Percentiles rank a stretch among this genome's conserved stretches.
Evolutionary conservation across 1,140 invertebrate genomes (phyloP).

Genomic region (Rhopalosiphum padi): DNA sequence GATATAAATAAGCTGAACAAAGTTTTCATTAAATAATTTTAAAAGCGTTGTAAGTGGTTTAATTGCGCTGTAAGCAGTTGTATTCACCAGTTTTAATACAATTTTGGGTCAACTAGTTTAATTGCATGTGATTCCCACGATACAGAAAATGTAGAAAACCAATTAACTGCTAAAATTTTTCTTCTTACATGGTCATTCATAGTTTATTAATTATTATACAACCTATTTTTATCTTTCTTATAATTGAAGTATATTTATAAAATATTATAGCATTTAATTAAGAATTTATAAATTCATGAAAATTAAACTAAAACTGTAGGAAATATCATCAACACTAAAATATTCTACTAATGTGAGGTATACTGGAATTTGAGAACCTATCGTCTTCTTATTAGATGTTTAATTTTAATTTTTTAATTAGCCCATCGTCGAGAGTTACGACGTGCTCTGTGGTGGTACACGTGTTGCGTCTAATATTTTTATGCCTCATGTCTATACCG

Average conservation of each 20-base stretch:
- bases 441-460: constrained; percentile 49
- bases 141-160: background rate
- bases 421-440: background rate
- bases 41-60: background rate
- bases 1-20: background rate
- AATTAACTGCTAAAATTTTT: background rate
- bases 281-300: background rate
- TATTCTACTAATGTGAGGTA: background rate
- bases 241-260: background rate
- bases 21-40: background rate
- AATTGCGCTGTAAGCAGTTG: background rate
- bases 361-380: background rate
- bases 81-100: constrained; percentile 17
- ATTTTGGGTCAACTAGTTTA: background rate
- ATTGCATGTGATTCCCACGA: background rate
- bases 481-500: constrained; percentile 55
- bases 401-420: constrained; percentile 47
- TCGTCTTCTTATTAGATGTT: background rate
- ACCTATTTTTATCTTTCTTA: background rate
- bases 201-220: background rate
- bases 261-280: background rate
- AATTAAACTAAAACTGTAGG: background rate
- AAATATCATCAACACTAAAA: background rate
- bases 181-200: background rate
- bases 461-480: constrained; percentile 51